Conservation (phyloP, 2,888 invertebrate genomes). For the Epiperipatus broadwayi region DNA sequence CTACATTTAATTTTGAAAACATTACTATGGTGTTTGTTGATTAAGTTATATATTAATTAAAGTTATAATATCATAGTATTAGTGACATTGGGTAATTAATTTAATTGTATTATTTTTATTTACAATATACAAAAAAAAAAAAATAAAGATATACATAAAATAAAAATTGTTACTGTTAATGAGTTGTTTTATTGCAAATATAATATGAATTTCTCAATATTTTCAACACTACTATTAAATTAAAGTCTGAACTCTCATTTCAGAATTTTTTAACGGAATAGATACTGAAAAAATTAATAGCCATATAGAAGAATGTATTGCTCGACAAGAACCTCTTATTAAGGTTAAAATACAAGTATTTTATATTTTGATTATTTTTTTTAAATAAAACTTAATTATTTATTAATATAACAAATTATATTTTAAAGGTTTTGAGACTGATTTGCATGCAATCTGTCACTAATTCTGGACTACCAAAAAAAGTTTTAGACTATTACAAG, state of each 20-base stretch:
- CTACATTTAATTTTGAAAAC: no score
- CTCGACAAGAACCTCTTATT: slow-evolving; percentile 55
- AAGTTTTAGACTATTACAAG: slow-evolving; percentile 55
- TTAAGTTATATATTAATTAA: no score
- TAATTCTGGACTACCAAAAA: slow-evolving; percentile 76
- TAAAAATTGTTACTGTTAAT: not conserved
- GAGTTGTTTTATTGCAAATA: slow-evolving; percentile 1
- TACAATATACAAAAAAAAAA: no score
- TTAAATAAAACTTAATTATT: no score
- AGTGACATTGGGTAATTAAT: no score
- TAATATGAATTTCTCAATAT: not conserved
- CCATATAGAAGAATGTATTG: slow-evolving; percentile 79
- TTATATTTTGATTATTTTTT: no score
- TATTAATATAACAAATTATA: not conserved
- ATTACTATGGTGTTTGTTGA: no score
- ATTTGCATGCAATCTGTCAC: slow-evolving; percentile 82
- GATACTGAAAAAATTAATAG: slow-evolving; percentile 72
- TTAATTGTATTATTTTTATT: no score
- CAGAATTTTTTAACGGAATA: slow-evolving; percentile 68
- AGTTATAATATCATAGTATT: no score
- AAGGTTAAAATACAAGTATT: slow-evolving; percentile 37
- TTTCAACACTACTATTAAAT: slow-evolving; percentile 9
- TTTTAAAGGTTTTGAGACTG: slow-evolving; percentile 46
- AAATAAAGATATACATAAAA: no score
- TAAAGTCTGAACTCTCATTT: no score